These are phyloP conservation scores for Tachyglossus aculeatus DNA, from an alignment of 2,797 vertebrate genomes.

Conservation along the genomic window DNA sequence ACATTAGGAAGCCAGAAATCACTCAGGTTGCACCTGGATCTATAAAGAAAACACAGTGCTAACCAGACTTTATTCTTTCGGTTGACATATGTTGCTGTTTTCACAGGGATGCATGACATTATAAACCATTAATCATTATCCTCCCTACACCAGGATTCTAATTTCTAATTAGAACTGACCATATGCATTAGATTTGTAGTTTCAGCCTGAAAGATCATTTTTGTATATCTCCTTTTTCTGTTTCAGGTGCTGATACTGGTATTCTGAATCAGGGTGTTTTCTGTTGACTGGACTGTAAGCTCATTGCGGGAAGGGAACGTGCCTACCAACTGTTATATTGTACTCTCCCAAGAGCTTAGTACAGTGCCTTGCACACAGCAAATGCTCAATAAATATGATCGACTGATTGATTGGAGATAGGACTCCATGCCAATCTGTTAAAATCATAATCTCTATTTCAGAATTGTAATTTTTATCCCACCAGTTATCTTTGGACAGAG, in stretches of 20 bases:
- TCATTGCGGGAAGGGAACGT: too few relatives aligned
- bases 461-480: constrained; percentile 5
- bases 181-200: constrained; percentile 4
- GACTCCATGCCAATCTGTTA: too few relatives aligned
- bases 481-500: constrained; percentile 15
- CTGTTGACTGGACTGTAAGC: constrained; percentile 17
- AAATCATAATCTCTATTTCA: constrained; percentile 21
- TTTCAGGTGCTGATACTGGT: constrained; percentile 16
- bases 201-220: constrained; percentile 14
- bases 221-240: constrained; percentile 14
- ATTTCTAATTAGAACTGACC: constrained; percentile 39
- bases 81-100: not conserved
- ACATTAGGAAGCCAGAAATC: constrained; percentile 15
- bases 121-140: constrained; percentile 29
- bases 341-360: too few relatives aligned
- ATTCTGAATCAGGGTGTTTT: constrained; percentile 21
- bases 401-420: too few relatives aligned
- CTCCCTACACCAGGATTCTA: constrained; percentile 16
- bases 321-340: not conserved
- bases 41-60: constrained; percentile 3
- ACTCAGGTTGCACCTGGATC: not conserved
- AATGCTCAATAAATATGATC: too few relatives aligned
- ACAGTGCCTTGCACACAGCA: too few relatives aligned
- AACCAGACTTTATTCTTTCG: not conserved
- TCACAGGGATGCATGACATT: constrained; percentile 24